Evolutionary conservation across 2,888 invertebrate species (phyloP), one percentile per base, ranked within the genome.

Genomic region (Ornithoptera alexandrae): DNA sequence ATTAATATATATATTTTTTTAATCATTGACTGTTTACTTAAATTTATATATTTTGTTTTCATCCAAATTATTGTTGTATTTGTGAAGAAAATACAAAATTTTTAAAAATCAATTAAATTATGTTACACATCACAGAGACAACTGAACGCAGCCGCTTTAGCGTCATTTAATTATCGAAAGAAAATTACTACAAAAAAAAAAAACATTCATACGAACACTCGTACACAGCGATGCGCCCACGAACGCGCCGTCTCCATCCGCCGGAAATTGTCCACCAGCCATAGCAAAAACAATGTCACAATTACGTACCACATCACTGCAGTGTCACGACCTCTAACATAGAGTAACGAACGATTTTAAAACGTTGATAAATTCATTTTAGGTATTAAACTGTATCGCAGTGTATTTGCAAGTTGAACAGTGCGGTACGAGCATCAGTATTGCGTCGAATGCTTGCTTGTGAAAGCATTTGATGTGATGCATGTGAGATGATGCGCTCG

Each of bases 241-340:
- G 77, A 72, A 50, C 72, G 78, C 76, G 81, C 74, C 78, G 81
- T 75, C 78, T 85, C 82, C 75, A 89, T 89, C 89, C 89, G 87
- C 73, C 91, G 88, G 86, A 89, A 84, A 75, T 77, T 78, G 78
- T 86, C 88, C 79, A 89, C 77, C 83, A 90, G 84, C 92, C 92
- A 92, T 86, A 92, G 82, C 81, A 90, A 77, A 84, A 88, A 85
- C 84, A 92, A 84, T 77, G 84, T 82, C 79, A 87, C 83, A 73
- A 87, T 80, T 78, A 89, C 79, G 77, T 83, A 89, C 91, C 91
- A 92, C 92, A 92, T 91, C 46, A 53, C 66, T 79, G 81, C 81
- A 77, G 69, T 68, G 70, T 75, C 76, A 73, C 76, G 74, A 77
- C 77, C 75, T 76, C 75, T 75, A 74, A 61, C 62, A 57, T 30